phyloP scores from a whole-genome alignment of 1,140 invertebrate genomes.

The Drosophila trapezifrons region DNA sequence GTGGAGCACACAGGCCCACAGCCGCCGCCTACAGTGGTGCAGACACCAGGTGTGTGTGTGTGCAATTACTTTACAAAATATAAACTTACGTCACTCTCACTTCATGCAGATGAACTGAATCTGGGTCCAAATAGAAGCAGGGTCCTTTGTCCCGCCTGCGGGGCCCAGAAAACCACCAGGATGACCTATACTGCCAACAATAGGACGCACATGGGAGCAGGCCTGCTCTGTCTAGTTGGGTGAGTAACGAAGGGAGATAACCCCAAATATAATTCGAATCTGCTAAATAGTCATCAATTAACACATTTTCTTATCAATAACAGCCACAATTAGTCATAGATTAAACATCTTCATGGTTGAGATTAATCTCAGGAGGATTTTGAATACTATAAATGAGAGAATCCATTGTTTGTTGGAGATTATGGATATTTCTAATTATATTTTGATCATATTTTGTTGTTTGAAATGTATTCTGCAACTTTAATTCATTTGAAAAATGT shows the following conservation, averaged over 20 bases:
- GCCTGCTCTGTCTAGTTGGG: conserved; percentile 86
- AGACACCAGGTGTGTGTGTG: conserved; percentile 21
- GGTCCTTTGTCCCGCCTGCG: conserved; percentile 86
- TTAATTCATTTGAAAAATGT: too few relatives aligned
- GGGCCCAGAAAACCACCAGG: conserved; percentile 84
- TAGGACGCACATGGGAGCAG: conserved; percentile 87
- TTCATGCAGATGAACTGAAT: conserved; percentile 39
- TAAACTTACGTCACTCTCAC: conserved; percentile 22
- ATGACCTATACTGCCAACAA: conserved; percentile 85
- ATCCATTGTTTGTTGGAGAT: background rate
- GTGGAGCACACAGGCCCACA: conserved; percentile 39
- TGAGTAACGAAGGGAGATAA: conserved; percentile 65
- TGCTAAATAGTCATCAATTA: background rate
- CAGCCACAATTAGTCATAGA: background rate
- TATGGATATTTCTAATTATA: too few relatives aligned
- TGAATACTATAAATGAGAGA: background rate
- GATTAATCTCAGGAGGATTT: background rate
- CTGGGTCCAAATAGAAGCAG: conserved; percentile 85
- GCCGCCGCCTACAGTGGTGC: conserved; percentile 57
- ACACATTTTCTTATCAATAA: background rate
- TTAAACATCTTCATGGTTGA: background rate
- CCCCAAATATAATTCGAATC: background rate
- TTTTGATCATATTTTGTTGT: too few relatives aligned
- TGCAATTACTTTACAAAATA: conserved; percentile 8
- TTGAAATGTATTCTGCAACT: too few relatives aligned